phyloP scores from a whole-genome alignment of 2,888 invertebrate species.

The Apamea sordens region DNA sequence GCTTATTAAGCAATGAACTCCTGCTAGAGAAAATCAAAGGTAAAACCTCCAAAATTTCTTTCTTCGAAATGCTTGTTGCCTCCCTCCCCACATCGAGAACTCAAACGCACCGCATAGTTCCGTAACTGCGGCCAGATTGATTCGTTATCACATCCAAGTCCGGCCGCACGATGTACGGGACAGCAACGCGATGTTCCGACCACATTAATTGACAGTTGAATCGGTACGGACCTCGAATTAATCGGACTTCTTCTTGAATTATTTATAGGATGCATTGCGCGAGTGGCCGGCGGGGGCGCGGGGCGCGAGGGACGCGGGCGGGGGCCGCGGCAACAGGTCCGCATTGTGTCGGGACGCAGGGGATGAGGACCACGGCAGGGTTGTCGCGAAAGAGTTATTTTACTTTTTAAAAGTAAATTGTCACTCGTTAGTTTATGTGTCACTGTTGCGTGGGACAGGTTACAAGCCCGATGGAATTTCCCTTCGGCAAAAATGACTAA shows the following conservation, averaged over 20 bases:
- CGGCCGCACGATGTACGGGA: constrained; percentile 47
- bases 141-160: constrained; percentile 63
- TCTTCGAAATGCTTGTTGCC: not conserved
- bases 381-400: constrained; percentile 64
- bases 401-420: not conserved
- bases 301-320: constrained; percentile 47
- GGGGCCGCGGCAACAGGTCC: constrained; percentile 82
- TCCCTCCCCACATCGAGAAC: not conserved
- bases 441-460: not conserved
- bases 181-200: constrained; percentile 67
- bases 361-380: constrained; percentile 80
- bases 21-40: too few relatives aligned
- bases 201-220: constrained; percentile 89
- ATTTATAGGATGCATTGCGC: constrained; percentile 85
- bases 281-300: constrained; percentile 71
- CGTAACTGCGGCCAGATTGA: constrained; percentile 54
- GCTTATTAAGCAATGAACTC: not conserved
- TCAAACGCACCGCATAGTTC: constrained; percentile 45
- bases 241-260: constrained; percentile 85
- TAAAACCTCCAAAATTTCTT: not conserved
- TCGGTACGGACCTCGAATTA: constrained; percentile 87
- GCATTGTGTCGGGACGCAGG: constrained; percentile 86
- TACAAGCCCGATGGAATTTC: not conserved
- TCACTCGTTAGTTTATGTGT: not conserved
- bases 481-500: not conserved